A percentile compares a stretch with the other conserved stretches of the same genome.
Conservation (phyloP, 2,888 invertebrate species). For the Xanthorhoe spadicearia region DNA sequence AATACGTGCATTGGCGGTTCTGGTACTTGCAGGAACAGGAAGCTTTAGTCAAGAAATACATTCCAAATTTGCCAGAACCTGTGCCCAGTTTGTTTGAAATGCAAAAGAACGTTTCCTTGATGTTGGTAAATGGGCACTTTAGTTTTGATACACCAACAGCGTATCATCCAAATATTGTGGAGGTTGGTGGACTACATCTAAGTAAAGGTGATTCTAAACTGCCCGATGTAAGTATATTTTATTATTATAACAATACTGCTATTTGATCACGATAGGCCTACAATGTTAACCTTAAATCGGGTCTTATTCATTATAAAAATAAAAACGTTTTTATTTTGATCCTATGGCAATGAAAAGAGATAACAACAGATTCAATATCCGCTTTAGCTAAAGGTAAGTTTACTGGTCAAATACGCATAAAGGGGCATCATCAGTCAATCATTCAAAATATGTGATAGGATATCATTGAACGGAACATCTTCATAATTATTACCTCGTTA, state of each 20-base stretch:
- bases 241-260: not conserved
- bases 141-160: conserved; percentile 77
- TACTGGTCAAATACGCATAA: too few relatives aligned
- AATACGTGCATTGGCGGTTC: conserved; percentile 71
- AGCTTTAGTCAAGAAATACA: conserved; percentile 64
- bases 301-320: too few relatives aligned
- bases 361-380: too few relatives aligned
- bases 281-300: too few relatives aligned
- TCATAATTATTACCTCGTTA: too few relatives aligned
- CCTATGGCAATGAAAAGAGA: too few relatives aligned
- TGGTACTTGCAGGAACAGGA: conserved; percentile 72
- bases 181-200: conserved; percentile 85
- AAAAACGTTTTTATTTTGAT: too few relatives aligned
- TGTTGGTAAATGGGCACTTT: conserved; percentile 80
- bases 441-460: too few relatives aligned
- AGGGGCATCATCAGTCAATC: too few relatives aligned
- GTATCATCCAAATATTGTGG: conserved; percentile 82
- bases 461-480: too few relatives aligned
- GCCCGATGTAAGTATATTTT: conserved; percentile 57
- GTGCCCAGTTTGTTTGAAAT: conserved; percentile 71
- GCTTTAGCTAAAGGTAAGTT: too few relatives aligned
- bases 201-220: conserved; percentile 60
- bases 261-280: too few relatives aligned
- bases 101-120: conserved; percentile 70
- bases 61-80: conserved; percentile 64